These are phyloP conservation scores for Mythimna impura DNA, from an alignment of 2,888 invertebrate species.

Conservation along the genomic window DNA sequence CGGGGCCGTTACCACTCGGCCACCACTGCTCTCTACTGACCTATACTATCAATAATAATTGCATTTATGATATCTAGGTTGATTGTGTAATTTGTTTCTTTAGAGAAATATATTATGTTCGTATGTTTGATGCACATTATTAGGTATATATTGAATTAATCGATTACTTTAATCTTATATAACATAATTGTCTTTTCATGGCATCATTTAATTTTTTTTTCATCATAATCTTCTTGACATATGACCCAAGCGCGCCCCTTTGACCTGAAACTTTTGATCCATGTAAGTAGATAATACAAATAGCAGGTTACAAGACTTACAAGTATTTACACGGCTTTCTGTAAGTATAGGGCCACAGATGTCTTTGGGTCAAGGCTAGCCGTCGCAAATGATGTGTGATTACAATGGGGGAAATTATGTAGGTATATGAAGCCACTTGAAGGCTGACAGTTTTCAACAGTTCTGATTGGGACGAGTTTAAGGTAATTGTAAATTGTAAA, in stretches of 20 bases:
- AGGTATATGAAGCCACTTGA: background rate
- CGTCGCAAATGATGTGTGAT: conserved; percentile 37
- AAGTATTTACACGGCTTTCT: background rate
- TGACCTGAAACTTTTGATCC: conserved; percentile 13
- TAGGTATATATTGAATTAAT: background rate
- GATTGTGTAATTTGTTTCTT: no score
- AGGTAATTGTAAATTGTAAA: conserved; percentile 10
- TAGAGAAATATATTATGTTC: no score
- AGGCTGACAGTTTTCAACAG: conserved; percentile 28
- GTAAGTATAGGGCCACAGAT: conserved; percentile 22
- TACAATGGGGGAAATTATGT: conserved; percentile 37
- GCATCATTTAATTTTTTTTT: background rate
- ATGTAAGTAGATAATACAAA: background rate
- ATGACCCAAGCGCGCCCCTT: background rate
- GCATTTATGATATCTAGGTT: no score
- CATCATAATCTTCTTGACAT: background rate
- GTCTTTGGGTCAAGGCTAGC: conserved; percentile 52
- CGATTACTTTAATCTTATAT: background rate
- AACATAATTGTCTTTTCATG: background rate
- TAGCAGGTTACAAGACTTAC: background rate
- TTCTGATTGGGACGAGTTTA: background rate
- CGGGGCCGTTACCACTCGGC: no score
- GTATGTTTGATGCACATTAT: no score
- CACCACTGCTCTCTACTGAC: no score
- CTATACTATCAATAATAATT: no score